These are phyloP conservation scores for Microchirus variegatus DNA, from an alignment of 2,797 vertebrate species.

Conservation along the genomic window DNA sequence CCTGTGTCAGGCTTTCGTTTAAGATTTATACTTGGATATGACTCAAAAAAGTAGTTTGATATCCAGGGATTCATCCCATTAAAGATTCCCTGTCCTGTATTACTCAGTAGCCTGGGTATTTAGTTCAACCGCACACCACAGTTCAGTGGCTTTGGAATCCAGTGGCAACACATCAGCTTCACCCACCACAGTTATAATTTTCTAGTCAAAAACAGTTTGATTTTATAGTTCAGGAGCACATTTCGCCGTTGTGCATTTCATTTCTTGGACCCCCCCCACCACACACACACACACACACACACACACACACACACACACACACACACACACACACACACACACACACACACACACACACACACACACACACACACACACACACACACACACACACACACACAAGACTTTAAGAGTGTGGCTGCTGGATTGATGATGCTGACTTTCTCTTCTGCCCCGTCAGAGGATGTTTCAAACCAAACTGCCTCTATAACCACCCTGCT, in stretches of 20 bases:
- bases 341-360: not conserved
- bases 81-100: conserved; percentile 7
- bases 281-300: not conserved
- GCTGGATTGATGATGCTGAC: conserved; percentile 38
- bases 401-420: conserved; percentile 22
- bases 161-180: conserved; percentile 8
- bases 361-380: not conserved
- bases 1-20: no score
- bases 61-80: conserved; percentile 1
- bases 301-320: not conserved
- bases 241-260: conserved; percentile 35
- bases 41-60: not conserved
- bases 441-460: conserved; percentile 23
- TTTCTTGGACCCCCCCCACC: conserved; percentile 7
- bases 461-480: conserved; percentile 31
- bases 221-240: conserved; percentile 29
- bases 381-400: not conserved
- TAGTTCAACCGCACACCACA: conserved; percentile 11
- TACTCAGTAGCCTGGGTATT: conserved; percentile 11
- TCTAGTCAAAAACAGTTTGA: conserved; percentile 34
- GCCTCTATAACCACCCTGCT: conserved; percentile 32
- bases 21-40: not conserved
- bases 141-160: conserved; percentile 29
- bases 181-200: conserved; percentile 35
- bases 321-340: not conserved